Percentiles rank a stretch among this genome's conserved stretches.
These are phyloP conservation scores for Tenodera sinensis DNA, from an alignment of 2,888 invertebrate species.

Conservation along the genomic window DNA sequence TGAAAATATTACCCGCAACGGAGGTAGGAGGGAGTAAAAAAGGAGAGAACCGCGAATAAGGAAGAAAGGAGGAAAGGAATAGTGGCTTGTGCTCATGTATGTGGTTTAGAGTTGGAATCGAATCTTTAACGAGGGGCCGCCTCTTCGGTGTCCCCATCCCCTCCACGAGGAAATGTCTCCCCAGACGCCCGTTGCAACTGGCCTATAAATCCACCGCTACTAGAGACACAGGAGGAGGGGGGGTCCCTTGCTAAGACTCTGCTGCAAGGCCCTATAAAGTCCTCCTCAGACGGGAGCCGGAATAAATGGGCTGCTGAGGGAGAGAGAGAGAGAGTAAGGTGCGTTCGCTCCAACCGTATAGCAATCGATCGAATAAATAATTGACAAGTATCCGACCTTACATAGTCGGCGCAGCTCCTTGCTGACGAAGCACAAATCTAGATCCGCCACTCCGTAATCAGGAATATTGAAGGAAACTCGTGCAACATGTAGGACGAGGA, in stretches of 20 bases:
- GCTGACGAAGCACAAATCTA: constrained; percentile 18
- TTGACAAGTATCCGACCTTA: constrained; percentile 6
- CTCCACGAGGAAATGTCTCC: constrained; percentile 11
- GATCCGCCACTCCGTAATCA: not conserved
- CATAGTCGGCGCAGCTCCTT: not conserved
- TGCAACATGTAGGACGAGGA: not conserved
- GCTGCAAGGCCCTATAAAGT: not conserved
- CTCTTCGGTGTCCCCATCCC: constrained; percentile 21
- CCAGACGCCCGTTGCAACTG: constrained; percentile 21
- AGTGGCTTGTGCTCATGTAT: not conserved
- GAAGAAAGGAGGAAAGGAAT: not conserved
- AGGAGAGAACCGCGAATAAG: not conserved
- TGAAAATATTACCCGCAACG: not conserved
- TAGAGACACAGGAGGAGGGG: not conserved
- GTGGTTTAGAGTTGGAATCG: constrained; percentile 15
- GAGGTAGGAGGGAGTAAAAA: constrained; percentile 2
- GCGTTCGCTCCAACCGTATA: not conserved
- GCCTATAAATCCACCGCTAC: constrained; percentile 15
- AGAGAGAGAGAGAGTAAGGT: not conserved
- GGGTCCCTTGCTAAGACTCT: not conserved
- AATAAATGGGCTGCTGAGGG: constrained; percentile 5
- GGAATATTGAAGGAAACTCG: not conserved
- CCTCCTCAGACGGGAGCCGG: not conserved
- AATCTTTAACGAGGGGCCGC: constrained; percentile 24
- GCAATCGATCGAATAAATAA: constrained; percentile 20